Evolutionary conservation across 2,888 invertebrate species (phyloP).

Genomic region (Idaea dimidiata): DNA sequence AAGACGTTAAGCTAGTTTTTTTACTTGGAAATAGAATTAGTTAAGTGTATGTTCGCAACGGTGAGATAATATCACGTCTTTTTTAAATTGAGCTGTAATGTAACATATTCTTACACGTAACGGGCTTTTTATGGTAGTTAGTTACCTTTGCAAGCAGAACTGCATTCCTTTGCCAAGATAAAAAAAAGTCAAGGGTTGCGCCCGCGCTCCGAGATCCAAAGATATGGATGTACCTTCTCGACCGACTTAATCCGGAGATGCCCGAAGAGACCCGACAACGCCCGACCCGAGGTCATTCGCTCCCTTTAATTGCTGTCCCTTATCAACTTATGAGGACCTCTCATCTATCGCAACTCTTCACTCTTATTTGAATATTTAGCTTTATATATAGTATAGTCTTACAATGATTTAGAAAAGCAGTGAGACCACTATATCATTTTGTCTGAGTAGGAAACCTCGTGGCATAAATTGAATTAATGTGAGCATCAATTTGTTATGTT

Average conservation of each 20-base stretch:
- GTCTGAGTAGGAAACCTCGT: constrained; percentile 39
- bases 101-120: constrained; percentile 33
- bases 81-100: constrained; percentile 43
- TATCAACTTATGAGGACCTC: constrained; percentile 45
- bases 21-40: neutral
- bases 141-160: constrained; percentile 20
- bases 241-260: constrained; percentile 53
- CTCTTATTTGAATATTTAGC: constrained; percentile 60
- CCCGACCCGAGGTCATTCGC: constrained; percentile 63
- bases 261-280: constrained; percentile 52
- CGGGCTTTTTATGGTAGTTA: constrained; percentile 17
- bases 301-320: constrained; percentile 64
- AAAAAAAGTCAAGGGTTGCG: constrained; percentile 55
- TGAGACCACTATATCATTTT: constrained; percentile 48
- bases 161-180: constrained; percentile 39
- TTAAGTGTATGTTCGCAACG: neutral
- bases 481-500: constrained; percentile 52
- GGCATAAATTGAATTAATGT: constrained; percentile 66
- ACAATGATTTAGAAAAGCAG: constrained; percentile 64
- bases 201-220: constrained; percentile 58
- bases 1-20: neutral
- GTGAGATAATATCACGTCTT: constrained; percentile 32
- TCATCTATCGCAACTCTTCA: constrained; percentile 45
- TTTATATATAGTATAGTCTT: constrained; percentile 50
- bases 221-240: constrained; percentile 58